phyloP scores from a whole-genome alignment of 1,140 invertebrate species.

The Dendrolimus kikuchii region DNA sequence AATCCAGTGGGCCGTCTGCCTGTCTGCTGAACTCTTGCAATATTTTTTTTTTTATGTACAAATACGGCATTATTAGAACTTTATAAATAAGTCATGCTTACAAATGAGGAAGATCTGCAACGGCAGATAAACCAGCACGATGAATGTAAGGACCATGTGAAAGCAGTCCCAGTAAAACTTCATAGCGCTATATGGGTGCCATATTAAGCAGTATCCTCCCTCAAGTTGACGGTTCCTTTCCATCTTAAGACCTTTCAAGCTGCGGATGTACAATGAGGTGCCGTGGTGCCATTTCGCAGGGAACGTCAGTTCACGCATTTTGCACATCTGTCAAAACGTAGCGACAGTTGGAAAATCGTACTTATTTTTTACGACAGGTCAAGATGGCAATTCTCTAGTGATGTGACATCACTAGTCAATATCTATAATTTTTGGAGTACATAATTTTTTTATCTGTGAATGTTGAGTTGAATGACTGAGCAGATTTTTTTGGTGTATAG shows the following conservation, averaged over 20 bases:
- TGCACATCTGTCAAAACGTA: constrained; percentile 6
- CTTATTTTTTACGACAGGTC: too few species aligned
- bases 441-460: too few species aligned
- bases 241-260: constrained; percentile 15
- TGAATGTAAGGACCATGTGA: constrained; percentile 9
- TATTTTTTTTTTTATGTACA: too few species aligned
- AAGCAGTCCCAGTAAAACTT: constrained; percentile 32
- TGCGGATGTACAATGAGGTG: constrained; percentile 18
- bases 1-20: too few species aligned
- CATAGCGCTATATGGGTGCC: constrained; percentile 36
- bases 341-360: not conserved
- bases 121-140: constrained; percentile 24
- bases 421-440: too few species aligned
- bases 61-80: too few species aligned
- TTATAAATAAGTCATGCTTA: constrained; percentile 12
- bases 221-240: constrained; percentile 19
- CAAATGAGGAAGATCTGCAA: constrained; percentile 28
- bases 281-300: constrained; percentile 30
- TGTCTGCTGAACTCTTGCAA: too few species aligned
- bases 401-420: too few species aligned
- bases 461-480: too few species aligned
- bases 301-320: constrained; percentile 13
- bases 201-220: constrained; percentile 12
- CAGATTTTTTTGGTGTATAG: too few species aligned
- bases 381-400: not conserved